Evolutionary conservation across 2,113 vertebrate genomes (phyloP).

Genomic region (Saimiri boliviensis): DNA sequence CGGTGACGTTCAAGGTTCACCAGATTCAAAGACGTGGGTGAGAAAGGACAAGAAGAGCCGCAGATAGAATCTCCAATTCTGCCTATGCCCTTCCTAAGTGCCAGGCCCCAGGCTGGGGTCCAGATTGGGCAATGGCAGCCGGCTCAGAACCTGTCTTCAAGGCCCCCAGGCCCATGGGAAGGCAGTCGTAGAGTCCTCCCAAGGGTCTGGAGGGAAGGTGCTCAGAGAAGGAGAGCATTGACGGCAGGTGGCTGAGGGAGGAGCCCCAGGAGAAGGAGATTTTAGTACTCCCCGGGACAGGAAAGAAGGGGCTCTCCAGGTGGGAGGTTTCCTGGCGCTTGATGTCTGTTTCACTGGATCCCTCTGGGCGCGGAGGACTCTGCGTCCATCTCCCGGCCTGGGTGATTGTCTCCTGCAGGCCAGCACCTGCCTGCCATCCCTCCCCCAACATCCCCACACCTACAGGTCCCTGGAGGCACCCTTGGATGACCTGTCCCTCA

Average conservation of each 20-base stretch:
- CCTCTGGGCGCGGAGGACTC: fast-evolving
- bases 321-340: fast-evolving
- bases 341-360: fast-evolving
- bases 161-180: fast-evolving
- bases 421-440: neutral
- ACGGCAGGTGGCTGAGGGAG: neutral
- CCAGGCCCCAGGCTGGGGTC: neutral
- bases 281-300: neutral
- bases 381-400: fast-evolving
- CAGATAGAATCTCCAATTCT: neutral
- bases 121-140: fast-evolving
- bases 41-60: neutral
- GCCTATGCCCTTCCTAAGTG: neutral
- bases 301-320: neutral
- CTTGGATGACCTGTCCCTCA: neutral
- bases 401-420: too few relatives aligned
- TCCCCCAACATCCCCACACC: neutral
- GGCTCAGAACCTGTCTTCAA: neutral
- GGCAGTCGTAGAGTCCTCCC: fast-evolving
- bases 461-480: neutral
- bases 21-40: neutral
- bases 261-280: neutral
- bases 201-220: neutral
- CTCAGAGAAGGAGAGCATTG: fast-evolving
- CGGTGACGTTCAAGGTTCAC: neutral